A percentile compares a stretch with the other conserved stretches of the same genome.
These are phyloP conservation scores for Phyllostomus discolor DNA, from an alignment of 2,113 vertebrate species.

Conservation along the genomic window DNA sequence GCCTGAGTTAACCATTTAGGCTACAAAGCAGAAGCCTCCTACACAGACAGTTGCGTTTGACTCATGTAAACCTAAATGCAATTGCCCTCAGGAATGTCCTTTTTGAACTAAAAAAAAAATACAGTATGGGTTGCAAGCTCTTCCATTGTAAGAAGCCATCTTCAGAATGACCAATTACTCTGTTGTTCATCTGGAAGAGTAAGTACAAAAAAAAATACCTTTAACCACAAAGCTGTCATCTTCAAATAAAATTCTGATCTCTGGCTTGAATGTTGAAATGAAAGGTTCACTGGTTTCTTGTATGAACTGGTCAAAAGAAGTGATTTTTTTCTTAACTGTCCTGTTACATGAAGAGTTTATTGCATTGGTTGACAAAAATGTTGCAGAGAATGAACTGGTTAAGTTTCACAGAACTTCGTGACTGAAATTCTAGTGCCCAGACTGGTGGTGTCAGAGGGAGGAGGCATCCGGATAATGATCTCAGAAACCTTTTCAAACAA, in stretches of 20 bases:
- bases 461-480: background rate
- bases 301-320: background rate
- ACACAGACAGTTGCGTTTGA: background rate
- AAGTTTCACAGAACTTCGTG: background rate
- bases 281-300: constrained; percentile 2
- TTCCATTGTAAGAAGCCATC: background rate
- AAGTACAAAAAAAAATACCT: constrained; percentile 4
- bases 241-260: constrained; percentile 32
- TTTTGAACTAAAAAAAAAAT: constrained; percentile 16
- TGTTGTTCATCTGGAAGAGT: constrained; percentile 30
- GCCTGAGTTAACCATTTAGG: constrained; percentile 40
- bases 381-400: background rate
- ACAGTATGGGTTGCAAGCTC: background rate
- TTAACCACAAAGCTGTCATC: constrained; percentile 3
- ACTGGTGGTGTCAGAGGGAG: background rate
- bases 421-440: constrained; percentile 26
- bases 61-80: background rate
- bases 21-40: constrained; percentile 18
- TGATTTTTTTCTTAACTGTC: background rate
- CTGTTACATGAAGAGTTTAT: background rate
- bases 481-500: constrained; percentile 28
- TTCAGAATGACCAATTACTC: constrained; percentile 2
- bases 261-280: background rate
- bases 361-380: background rate
- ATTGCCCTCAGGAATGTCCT: constrained; percentile 35